Percentiles rank a stretch among this genome's conserved stretches.
Evolutionary conservation across 1,140 invertebrate genomes (phyloP).

Genomic region (Patella vulgata): DNA sequence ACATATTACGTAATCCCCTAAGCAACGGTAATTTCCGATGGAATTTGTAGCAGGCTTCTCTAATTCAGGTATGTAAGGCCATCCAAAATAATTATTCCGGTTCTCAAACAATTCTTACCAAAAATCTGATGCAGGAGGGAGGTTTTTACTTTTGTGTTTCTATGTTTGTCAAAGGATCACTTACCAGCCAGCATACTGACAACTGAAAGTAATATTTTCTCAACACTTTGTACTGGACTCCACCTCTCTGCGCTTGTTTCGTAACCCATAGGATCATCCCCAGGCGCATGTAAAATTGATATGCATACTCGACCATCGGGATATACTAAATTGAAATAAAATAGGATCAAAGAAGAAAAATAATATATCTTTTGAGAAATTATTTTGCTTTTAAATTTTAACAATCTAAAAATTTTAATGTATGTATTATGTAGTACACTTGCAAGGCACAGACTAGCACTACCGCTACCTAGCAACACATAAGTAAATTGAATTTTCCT

Average conservation of each 20-base stretch:
- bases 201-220: constrained; percentile 98
- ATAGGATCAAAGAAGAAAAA: not conserved
- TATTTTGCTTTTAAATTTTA: too few relatives aligned
- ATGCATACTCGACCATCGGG: constrained; percentile 98
- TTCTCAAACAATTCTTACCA: too few relatives aligned
- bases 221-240: constrained; percentile 99
- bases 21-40: too few relatives aligned
- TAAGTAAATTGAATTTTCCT: too few relatives aligned
- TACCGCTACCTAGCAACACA: too few relatives aligned
- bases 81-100: too few relatives aligned
- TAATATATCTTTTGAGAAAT: not conserved
- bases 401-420: not conserved
- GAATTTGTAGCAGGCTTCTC: too few relatives aligned
- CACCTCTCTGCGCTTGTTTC: constrained; percentile 97
- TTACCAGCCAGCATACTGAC: constrained; percentile 96
- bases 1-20: too few relatives aligned
- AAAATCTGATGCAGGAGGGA: too few relatives aligned
- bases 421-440: not conserved
- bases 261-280: constrained; percentile 99
- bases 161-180: too few relatives aligned
- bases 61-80: too few relatives aligned
- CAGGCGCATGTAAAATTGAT: constrained; percentile 98
- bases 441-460: not conserved
- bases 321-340: constrained; percentile 77
- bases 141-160: too few relatives aligned